phyloP scores from a whole-genome alignment of 2,888 invertebrate species.

The Lithophane semibrunnea region DNA sequence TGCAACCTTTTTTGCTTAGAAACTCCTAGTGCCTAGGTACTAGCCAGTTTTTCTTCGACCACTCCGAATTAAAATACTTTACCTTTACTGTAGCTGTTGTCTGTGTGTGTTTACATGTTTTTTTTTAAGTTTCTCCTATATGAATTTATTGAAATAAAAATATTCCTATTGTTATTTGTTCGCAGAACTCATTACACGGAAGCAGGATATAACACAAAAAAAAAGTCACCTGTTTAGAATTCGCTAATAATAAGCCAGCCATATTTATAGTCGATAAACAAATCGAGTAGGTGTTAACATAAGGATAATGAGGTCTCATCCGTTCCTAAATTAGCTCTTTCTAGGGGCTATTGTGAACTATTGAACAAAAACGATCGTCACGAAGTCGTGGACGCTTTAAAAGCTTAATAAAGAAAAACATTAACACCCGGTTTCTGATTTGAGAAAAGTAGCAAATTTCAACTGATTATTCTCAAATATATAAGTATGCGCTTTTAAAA shows the following conservation, averaged over 20 bases:
- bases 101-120: neutral
- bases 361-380: neutral
- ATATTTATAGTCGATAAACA: slow-evolving; percentile 5
- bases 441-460: no score
- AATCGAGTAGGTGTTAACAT: slow-evolving; percentile 14
- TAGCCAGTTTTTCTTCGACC: neutral
- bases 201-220: slow-evolving; percentile 24
- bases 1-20: neutral
- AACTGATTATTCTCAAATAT: no score
- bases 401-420: neutral
- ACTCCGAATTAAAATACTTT: no score
- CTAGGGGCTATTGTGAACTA: neutral
- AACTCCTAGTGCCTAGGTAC: neutral
- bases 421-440: no score
- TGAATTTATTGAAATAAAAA: neutral
- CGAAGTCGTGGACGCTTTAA: neutral
- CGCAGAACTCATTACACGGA: slow-evolving; percentile 8
- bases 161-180: slow-evolving; percentile 1
- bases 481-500: no score
- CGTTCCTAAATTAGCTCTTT: slow-evolving; percentile 25
- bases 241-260: neutral
- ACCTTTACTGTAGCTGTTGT: no score
- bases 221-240: neutral
- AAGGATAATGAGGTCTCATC: slow-evolving; percentile 22
- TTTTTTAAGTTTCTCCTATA: neutral